These are phyloP conservation scores for Ianthella basta DNA, from an alignment of 37 sponge, comb jelly and placozoan genomes.

Conservation along the genomic window DNA sequence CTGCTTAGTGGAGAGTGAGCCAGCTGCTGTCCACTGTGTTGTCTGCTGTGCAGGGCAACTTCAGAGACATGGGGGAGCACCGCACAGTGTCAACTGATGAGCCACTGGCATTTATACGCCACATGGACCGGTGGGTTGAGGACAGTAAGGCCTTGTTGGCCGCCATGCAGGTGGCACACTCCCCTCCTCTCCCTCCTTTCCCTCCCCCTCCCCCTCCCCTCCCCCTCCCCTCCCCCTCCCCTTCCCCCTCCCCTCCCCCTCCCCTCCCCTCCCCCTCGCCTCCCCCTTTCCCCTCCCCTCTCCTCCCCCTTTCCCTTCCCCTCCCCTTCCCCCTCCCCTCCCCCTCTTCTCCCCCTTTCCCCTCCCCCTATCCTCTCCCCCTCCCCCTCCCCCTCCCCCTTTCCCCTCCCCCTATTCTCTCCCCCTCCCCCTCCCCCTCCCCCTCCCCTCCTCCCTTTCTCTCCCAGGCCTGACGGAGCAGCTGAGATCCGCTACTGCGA, in stretches of 20 bases:
- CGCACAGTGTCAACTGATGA: constrained; percentile 66
- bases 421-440: neutral
- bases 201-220: constrained; percentile 6
- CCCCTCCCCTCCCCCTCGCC: neutral
- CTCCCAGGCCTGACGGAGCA: constrained; percentile 70
- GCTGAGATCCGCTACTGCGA: constrained; percentile 87
- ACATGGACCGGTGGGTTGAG: constrained; percentile 64
- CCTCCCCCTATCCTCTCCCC: neutral
- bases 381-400: neutral
- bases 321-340: neutral
- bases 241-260: neutral
- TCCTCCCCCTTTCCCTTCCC: neutral
- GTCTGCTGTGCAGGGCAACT: constrained; percentile 65
- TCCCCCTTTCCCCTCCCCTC: neutral
- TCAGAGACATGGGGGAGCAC: constrained; percentile 83
- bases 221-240: constrained; percentile 7
- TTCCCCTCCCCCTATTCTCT: neutral
- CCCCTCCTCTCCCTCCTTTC: neutral
- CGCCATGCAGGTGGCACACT: neutral
- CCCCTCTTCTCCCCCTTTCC: neutral
- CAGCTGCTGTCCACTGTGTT: neutral
- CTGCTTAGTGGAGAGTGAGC: no score
- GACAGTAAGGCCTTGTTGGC: neutral
- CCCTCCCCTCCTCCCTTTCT: neutral
- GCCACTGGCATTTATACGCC: constrained; percentile 46